Base-by-base conservation (phyloP, 2,113 vertebrate species). In the pig (Sus scrofa) region DNA sequence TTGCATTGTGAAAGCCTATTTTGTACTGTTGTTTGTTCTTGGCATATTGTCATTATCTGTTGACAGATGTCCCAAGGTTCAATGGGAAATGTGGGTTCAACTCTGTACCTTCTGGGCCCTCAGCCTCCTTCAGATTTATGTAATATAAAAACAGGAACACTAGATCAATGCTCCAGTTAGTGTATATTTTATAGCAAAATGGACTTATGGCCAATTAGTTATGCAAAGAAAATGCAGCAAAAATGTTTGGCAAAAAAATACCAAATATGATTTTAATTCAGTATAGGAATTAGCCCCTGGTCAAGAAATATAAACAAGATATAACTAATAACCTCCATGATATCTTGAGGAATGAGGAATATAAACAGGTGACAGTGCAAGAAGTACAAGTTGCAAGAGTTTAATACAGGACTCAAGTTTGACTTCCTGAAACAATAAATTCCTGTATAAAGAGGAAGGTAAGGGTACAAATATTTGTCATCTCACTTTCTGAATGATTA, bases 391-490 rank as follows among this genome's bases (percentile, higher is more conserved):
- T 96, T 97, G 75, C 74, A 88, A 95, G 96, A 98, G 83, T 56
- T n/a, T 58, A 79, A 77, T 52, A 71, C 68, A 71, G 34, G 19
- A 4, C 6, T 65, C 14, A 65, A 50, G 39, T 6, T 82, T 77
- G 96, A 97, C 78, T 96, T 97, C 87, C 96, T 92, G 1, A n/a
- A 97, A 95, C 81, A 97, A 97, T 77, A 97, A 56, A 67, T 77
- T 95, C 82, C 82, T 70, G 30, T 67, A 79, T 94, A 86, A 63
- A 85, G 92, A 91, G 65, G 94, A 96, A 97, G 65, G n/a, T 77
- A 78, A 0, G 27, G 83, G 96, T 96, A 92, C 91, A 97, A 97
- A 97, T 89, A 89, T 44, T 82, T 89, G 70, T 54, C 18, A 79
- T n/a, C 1, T 27, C 6, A 10, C 10, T 84, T 81, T 37, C 74